Evolutionary conservation across 2,888 invertebrate species (phyloP), one percentile per base, ranked within the genome.

Genomic region (Polyommatus icarus): DNA sequence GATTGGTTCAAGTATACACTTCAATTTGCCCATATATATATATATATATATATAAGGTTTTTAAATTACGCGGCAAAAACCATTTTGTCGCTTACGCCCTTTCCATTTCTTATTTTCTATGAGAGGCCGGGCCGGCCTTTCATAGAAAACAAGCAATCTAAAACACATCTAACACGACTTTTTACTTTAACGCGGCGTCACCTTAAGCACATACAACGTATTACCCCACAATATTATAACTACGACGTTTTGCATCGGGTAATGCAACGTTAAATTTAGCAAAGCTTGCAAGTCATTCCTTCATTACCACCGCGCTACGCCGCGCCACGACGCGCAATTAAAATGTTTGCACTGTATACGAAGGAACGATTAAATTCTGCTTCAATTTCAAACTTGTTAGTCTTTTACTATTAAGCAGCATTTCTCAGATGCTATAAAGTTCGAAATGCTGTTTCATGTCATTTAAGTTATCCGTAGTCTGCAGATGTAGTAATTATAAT

Each of bases 311-410:
- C 46, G 46, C 46, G 46, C 46, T 10, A 10, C 46, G 46, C 36
- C 36, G 36, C 20, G 71, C 36, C 36, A 36, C 71, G 61, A 67
- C 67, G 29, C 10, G 72, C 72, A 72, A 72, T 72, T 40, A 72
- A 72, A 20, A 72, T 72, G 72, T 72, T 72, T 72, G 20, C 67
- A 15, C 32, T 67, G 67, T 40, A 1, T 72, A 72, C 40, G n/a
- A 20, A 40, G 40, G 72, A 72, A 40, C 72, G 40, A 67, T 72
- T 40, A 72, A 40, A 72, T 72, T 72, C 72, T n/a, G 20, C 72
- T 72, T 72, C 20, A 72, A 72, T 72, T 20, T 72, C 72, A 72
- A 40, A 72, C 72, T 72, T 40, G 72, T 71, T 71, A 36, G 36
- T 20, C 20, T 72, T 36, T 72, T 40, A 40, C 72, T 72, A 36